A percentile compares a stretch with the other conserved stretches of the same genome.
Conservation (phyloP, 2,888 invertebrate genomes). For the Macaria notata region DNA sequence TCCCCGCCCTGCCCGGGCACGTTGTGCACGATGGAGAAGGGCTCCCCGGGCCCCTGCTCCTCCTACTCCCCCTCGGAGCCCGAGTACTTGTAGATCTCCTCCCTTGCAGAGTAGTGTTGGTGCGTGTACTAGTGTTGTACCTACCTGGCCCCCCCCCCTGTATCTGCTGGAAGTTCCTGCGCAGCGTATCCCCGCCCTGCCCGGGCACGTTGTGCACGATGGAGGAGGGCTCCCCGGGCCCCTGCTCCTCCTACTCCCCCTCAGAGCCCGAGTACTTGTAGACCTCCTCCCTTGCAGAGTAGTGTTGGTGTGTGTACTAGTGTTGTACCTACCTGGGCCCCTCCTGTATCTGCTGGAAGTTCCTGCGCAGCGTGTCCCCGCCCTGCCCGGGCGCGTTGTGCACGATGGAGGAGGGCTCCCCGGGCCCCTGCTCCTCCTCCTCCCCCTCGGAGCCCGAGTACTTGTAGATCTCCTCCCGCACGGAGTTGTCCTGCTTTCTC, state of each 20-base stretch:
- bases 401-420: constrained; percentile 97
- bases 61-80: constrained; percentile 99
- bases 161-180: constrained; percentile 98
- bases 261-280: constrained; percentile 97
- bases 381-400: constrained; percentile 90
- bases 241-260: constrained; percentile 97
- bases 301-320: no score
- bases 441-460: constrained; percentile 99
- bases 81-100: constrained; percentile 90
- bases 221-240: constrained; percentile 96
- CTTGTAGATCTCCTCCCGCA: constrained; percentile 86
- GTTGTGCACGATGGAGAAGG: constrained; percentile 95
- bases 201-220: constrained; percentile 93
- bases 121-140: constrained; percentile 19
- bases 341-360: constrained; percentile 99
- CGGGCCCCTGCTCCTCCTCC: constrained; percentile 96
- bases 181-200: constrained; percentile 95
- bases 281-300: constrained; percentile 85
- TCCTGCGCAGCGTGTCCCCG: constrained; percentile 97
- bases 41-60: constrained; percentile 95
- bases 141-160: constrained; percentile 87
- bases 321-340: constrained; percentile 67
- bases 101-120: no score
- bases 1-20: constrained; percentile 92
- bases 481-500: constrained; percentile 93